A percentile compares a stretch with the other conserved stretches of the same genome.
These are phyloP conservation scores for Bujurquina vittata DNA, from an alignment of 2,113 vertebrate genomes.

Conservation along the genomic window DNA sequence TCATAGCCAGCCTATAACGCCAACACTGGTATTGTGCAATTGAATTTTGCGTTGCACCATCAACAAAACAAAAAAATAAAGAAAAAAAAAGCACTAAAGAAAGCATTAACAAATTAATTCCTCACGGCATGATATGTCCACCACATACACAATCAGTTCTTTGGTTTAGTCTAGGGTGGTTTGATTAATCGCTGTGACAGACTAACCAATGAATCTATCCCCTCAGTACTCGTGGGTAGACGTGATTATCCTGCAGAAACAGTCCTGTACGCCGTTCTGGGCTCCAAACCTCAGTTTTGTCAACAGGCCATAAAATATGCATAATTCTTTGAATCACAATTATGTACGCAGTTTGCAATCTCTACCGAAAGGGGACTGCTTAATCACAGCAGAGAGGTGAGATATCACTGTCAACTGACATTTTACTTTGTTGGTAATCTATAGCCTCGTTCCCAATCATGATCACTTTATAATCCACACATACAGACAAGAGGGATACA, in stretches of 20 bases:
- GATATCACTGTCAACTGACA: slow-evolving; percentile 61
- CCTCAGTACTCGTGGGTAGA: slow-evolving; percentile 23
- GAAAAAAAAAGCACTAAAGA: background rate
- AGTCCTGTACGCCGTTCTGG: slow-evolving; percentile 10
- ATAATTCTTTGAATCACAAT: slow-evolving; percentile 67
- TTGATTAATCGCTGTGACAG: slow-evolving; percentile 56
- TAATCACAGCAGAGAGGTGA: slow-evolving; percentile 62
- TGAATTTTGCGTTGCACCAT: background rate
- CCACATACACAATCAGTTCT: slow-evolving; percentile 10
- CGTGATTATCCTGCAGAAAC: slow-evolving; percentile 12
- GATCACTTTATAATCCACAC: slow-evolving; percentile 50
- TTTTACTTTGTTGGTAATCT: slow-evolving; percentile 59
- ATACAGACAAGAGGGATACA: slow-evolving; percentile 33
- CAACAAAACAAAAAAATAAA: background rate
- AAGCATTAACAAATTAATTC: background rate
- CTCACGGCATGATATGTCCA: background rate
- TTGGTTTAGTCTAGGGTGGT: background rate
- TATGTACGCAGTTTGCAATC: slow-evolving; percentile 65
- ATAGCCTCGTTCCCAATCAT: slow-evolving; percentile 54
- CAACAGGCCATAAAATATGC: slow-evolving; percentile 52
- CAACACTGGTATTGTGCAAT: background rate
- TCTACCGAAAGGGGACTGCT: slow-evolving; percentile 63
- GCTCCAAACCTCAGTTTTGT: slow-evolving; percentile 27
- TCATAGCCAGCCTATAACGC: background rate
- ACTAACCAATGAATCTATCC: slow-evolving; percentile 23